These are phyloP conservation scores for Heliconius ismenius DNA, from an alignment of 2,888 invertebrate genomes.

Conservation along the genomic window DNA sequence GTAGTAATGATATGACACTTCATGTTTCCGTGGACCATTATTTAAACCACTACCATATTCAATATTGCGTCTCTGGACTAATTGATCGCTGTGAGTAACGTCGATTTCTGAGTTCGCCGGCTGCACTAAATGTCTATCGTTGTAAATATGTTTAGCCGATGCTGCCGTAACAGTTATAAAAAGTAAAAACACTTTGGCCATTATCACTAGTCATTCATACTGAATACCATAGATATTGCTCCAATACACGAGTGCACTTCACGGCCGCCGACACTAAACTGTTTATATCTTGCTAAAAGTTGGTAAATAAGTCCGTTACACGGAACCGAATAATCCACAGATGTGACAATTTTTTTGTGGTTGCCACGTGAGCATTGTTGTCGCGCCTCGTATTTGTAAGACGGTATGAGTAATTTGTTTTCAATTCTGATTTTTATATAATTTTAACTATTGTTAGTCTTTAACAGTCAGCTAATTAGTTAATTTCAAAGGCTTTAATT, in stretches of 20 bases:
- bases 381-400: background rate
- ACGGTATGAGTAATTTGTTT: background rate
- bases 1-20: background rate
- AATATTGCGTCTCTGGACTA: slow-evolving; percentile 26
- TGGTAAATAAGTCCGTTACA: slow-evolving; percentile 37
- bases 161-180: slow-evolving; percentile 19
- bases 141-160: slow-evolving; percentile 31
- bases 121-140: slow-evolving; percentile 27
- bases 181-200: slow-evolving; percentile 31
- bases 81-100: background rate
- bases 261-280: slow-evolving; percentile 33
- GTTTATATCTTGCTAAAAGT: slow-evolving; percentile 35
- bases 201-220: slow-evolving; percentile 28
- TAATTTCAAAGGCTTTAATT: slow-evolving; percentile 1
- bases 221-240: background rate
- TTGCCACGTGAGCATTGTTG: background rate
- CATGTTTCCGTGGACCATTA: background rate
- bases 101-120: slow-evolving; percentile 2
- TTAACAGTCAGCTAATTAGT: background rate
- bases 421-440: background rate
- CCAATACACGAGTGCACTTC: slow-evolving; percentile 19
- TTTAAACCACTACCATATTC: slow-evolving; percentile 20
- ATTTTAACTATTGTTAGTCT: background rate
- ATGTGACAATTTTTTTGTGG: slow-evolving; percentile 27
- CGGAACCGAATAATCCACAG: slow-evolving; percentile 30